These are phyloP conservation scores for Cosmopolites sordidus DNA, from an alignment of 2,888 invertebrate species.

Conservation along the genomic window DNA sequence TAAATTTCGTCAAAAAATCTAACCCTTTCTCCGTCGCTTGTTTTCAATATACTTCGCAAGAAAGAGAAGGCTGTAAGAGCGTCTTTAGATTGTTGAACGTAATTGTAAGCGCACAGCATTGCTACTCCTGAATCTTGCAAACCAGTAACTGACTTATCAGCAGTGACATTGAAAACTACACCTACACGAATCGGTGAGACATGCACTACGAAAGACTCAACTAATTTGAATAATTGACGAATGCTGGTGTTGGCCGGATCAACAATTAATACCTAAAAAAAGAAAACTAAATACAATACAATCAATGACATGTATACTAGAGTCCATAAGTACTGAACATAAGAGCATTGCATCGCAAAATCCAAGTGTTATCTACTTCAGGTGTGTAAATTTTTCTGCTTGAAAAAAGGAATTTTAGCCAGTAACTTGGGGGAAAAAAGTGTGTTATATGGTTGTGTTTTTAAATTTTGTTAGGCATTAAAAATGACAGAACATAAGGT, in stretches of 20 bases:
- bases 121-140: constrained; percentile 74
- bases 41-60: constrained; percentile 72
- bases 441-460: too few species aligned
- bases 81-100: constrained; percentile 73
- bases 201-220: constrained; percentile 88
- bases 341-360: too few species aligned
- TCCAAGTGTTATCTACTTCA: too few species aligned
- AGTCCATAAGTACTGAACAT: too few species aligned
- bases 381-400: too few species aligned
- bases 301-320: too few species aligned
- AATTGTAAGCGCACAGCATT: constrained; percentile 85
- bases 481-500: too few species aligned
- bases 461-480: too few species aligned
- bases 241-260: constrained; percentile 73
- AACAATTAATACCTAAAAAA: constrained; percentile 70
- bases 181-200: constrained; percentile 88
- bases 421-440: too few species aligned
- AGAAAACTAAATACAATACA: too few species aligned
- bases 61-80: constrained; percentile 76
- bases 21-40: constrained; percentile 45
- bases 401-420: too few species aligned
- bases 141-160: constrained; percentile 55
- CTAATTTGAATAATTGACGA: constrained; percentile 73
- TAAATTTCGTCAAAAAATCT: constrained; percentile 3
- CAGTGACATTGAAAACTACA: constrained; percentile 70